Base-by-base conservation (phyloP, 2,113 vertebrate genomes). In the Stigmatopora nigra region DNA sequence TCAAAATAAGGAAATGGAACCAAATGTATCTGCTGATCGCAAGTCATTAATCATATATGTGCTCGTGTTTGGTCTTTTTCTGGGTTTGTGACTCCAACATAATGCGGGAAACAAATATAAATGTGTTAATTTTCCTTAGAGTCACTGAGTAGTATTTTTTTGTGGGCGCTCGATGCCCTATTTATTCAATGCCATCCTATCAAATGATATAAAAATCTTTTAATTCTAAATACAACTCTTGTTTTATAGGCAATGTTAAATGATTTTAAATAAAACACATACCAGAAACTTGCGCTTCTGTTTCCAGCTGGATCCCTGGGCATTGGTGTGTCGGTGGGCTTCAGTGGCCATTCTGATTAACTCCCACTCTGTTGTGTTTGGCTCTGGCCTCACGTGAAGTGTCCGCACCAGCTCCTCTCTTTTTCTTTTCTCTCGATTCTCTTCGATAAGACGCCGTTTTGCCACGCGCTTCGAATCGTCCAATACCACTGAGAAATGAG, bases 251-350 rank as follows among this genome's bases (percentile, higher is more conserved):
- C 38, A 7, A 10, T 41, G 38, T 41, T 41, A 8, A 7, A 41
- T 41, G 38, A 41, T 41, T 2, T 41, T 7, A 7, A 41, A 41
- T 41, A 3, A 41, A 41, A 41, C 31, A 3, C 71, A 48, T 17
- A 98, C 97, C 95, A 99, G 81, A 85, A 99, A 99, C 91, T 98
- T 98, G 90, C 95, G 93, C 67, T 96, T 95, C 91, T 98, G 96
- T 79, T 98, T 98, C 96, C 96, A 98, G 79, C 93, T 92, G 88
- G 93, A 93, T 76, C 96, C 96, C 90, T 98, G 95, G 78, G 97
- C 95, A 2, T 97, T 98, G 81, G 97, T 99, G 84, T 94, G 92
- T 75, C 92, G 92, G 68, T 99, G 97, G 52, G 97, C 97, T 38
- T 99, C 96, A 0, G 95, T 99, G 36, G 91, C 96, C 58, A 95